Conservation (phyloP, 1,140 invertebrate genomes). For the Archivesica marissinica region DNA sequence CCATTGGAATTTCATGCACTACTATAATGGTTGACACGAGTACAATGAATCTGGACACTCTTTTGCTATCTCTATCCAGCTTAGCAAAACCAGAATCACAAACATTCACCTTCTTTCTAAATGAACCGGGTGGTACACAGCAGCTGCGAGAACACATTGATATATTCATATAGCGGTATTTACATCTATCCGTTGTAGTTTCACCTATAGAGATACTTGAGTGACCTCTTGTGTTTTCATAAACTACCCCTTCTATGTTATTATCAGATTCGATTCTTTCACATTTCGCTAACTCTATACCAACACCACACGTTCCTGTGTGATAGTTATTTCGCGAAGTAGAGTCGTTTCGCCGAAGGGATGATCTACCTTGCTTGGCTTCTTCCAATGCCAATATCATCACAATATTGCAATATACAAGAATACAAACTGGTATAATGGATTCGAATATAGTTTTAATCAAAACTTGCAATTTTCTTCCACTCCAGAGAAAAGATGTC, state of each 20-base stretch:
- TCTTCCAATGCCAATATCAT: conserved; percentile 16
- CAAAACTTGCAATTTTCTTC: conserved; percentile 12
- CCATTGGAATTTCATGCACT: conserved; percentile 18
- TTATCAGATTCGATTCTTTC: background rate
- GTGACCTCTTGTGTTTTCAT: background rate
- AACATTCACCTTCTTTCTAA: background rate
- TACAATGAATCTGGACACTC: conserved; percentile 40
- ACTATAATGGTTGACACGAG: background rate
- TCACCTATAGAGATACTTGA: too few relatives aligned
- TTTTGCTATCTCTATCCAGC: conserved; percentile 16
- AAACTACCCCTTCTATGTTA: background rate
- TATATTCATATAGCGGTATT: background rate
- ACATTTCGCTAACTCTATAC: background rate
- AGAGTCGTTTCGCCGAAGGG: background rate
- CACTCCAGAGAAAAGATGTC: background rate
- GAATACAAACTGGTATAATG: background rate
- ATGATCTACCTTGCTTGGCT: background rate
- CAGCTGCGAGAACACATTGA: background rate
- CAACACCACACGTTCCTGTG: background rate
- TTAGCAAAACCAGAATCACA: conserved; percentile 14
- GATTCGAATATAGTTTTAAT: conserved; percentile 23
- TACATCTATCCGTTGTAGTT: background rate
- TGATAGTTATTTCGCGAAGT: too few relatives aligned
- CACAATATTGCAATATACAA: background rate
- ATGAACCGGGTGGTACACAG: too few relatives aligned